Evolutionary conservation across 2,888 invertebrate genomes (phyloP).

Genomic region (Pyrrhosoma nymphula): DNA sequence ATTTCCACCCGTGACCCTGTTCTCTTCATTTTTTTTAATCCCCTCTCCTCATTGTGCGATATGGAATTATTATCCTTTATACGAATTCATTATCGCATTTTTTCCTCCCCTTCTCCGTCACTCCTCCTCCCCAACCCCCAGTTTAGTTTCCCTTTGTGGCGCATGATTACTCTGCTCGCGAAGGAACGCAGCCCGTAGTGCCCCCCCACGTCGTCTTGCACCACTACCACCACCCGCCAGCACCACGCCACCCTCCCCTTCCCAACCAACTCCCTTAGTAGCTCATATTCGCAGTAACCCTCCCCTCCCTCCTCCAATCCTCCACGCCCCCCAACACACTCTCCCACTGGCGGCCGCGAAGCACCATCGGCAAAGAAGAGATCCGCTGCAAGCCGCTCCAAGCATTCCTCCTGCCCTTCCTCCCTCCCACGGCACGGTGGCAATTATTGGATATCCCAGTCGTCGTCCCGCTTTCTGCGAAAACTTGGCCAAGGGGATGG

Average conservation of each 20-base stretch:
- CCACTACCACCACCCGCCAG: background rate
- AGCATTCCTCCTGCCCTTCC: constrained; percentile 7
- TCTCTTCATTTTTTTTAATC: background rate
- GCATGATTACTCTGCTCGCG: constrained; percentile 2
- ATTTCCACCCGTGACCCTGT: constrained; percentile 12
- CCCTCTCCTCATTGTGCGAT: background rate
- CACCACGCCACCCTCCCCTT: no score
- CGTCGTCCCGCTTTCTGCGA: constrained; percentile 47
- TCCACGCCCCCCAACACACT: background rate
- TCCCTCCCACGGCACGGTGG: background rate
- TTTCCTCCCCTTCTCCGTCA: background rate
- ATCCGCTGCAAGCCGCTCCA: background rate
- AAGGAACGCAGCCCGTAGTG: background rate
- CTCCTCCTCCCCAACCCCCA: background rate
- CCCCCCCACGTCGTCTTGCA: background rate
- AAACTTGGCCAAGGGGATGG: background rate
- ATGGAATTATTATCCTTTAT: constrained; percentile 28
- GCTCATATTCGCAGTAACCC: no score
- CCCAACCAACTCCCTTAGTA: no score
- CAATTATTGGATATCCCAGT: constrained; percentile 59
- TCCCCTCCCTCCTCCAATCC: background rate
- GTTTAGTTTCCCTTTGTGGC: background rate
- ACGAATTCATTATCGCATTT: background rate
- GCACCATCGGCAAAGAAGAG: background rate
- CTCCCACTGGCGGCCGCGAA: no score